Evolutionary conservation across 2,113 vertebrate species (phyloP).

Genomic region (Syngnathus typhle): DNA sequence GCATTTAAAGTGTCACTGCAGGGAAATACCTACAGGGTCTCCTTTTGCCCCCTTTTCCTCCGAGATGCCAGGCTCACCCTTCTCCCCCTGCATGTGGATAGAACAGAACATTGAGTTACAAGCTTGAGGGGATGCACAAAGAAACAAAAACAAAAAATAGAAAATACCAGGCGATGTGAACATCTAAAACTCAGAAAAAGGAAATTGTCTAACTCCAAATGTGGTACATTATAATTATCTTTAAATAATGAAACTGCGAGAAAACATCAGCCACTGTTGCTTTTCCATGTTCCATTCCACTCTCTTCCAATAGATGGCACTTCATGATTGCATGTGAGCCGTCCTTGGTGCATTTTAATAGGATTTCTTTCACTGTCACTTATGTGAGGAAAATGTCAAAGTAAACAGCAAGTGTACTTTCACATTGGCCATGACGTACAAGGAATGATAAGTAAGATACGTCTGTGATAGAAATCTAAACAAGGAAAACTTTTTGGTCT

Average conservation of each 20-base stretch:
- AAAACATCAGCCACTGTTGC: conserved; percentile 42
- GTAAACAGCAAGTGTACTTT: conserved; percentile 36
- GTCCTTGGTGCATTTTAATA: conserved; percentile 14
- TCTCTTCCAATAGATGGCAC: conserved; percentile 71
- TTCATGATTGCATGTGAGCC: conserved; percentile 59
- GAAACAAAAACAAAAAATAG: conserved; percentile 20
- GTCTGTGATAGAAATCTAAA: conserved; percentile 5
- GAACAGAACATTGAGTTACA: conserved; percentile 50
- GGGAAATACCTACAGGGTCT: conserved; percentile 74
- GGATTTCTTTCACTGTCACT: conserved; percentile 26
- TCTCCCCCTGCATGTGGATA: conserved; percentile 69
- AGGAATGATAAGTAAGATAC: conserved; percentile 24
- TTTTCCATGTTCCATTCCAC: conserved; percentile 28
- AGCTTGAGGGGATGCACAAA: conserved; percentile 33
- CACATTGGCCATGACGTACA: conserved; percentile 17
- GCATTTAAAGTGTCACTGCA: conserved; percentile 47
- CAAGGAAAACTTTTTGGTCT: neutral
- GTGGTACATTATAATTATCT: conserved; percentile 12
- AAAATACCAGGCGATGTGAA: conserved; percentile 22
- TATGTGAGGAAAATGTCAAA: conserved; percentile 34
- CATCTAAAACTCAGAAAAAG: neutral
- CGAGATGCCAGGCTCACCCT: conserved; percentile 68
- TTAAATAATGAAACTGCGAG: conserved; percentile 1
- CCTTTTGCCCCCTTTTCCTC: conserved; percentile 66
- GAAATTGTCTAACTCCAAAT: neutral